A percentile compares a stretch with the other conserved stretches of the same genome.
These are phyloP conservation scores for Akabosia matsudoensis DNA, from an alignment of 1,140 invertebrate genomes.

Conservation along the genomic window DNA sequence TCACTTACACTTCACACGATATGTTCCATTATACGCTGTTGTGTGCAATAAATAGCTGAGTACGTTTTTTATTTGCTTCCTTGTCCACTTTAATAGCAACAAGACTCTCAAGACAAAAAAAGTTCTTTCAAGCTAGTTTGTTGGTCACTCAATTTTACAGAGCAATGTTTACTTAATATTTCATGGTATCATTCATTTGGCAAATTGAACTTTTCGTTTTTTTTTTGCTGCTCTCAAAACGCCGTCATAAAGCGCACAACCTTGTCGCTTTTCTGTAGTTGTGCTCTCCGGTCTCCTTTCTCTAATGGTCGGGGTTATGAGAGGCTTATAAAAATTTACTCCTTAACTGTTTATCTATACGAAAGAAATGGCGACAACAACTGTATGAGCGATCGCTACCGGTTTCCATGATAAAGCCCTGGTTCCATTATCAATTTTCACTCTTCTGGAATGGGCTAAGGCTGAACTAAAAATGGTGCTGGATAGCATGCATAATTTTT, in stretches of 20 bases:
- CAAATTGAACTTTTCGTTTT: conserved; percentile 10
- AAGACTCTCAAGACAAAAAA: too few relatives aligned
- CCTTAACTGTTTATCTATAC: not conserved
- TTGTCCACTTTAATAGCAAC: too few relatives aligned
- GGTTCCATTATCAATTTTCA: not conserved
- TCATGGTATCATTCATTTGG: conserved; percentile 16
- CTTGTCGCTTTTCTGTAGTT: not conserved
- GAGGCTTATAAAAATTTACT: too few relatives aligned
- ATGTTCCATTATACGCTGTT: too few relatives aligned
- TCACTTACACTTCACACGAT: not conserved
- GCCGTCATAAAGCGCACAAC: not conserved
- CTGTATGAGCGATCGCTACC: not conserved
- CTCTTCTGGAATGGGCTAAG: not conserved
- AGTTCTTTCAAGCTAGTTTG: not conserved
- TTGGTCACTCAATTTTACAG: conserved; percentile 1
- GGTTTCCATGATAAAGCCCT: not conserved
- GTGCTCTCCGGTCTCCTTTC: not conserved
- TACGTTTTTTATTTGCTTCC: too few relatives aligned
- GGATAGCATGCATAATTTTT: not conserved
- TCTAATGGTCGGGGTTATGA: not conserved
- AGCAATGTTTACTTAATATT: conserved; percentile 2
- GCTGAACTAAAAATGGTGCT: not conserved
- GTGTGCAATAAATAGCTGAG: too few relatives aligned
- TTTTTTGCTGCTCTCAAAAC: not conserved
- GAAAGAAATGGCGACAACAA: too few relatives aligned